Conservation (phyloP, 2,888 invertebrate genomes). For the Ormyrus thymus region DNA sequence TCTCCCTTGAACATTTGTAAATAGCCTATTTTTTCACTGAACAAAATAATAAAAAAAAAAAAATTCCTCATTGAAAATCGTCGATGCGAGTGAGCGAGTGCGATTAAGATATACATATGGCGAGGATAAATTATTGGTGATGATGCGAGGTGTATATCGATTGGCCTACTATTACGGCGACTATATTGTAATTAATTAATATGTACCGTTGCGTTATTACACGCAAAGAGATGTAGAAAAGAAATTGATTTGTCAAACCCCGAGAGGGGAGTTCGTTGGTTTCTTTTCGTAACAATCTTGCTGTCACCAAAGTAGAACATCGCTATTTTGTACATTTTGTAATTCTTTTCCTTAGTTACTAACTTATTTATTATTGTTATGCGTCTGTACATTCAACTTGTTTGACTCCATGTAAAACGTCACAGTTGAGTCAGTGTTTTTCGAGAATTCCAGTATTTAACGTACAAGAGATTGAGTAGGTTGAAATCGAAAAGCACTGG, state of each 20-base stretch:
- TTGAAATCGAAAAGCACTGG: constrained; percentile 34
- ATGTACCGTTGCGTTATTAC: neutral
- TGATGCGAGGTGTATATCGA: constrained; percentile 29
- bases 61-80: constrained; percentile 53
- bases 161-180: constrained; percentile 49
- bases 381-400: constrained; percentile 20
- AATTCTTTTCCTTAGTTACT: constrained; percentile 9
- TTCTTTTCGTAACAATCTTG: constrained; percentile 15
- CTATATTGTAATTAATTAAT: constrained; percentile 49
- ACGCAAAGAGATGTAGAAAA: constrained; percentile 10
- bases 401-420: constrained; percentile 17
- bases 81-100: constrained; percentile 40
- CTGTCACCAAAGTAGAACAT: constrained; percentile 29
- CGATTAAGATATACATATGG: constrained; percentile 12
- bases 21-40: constrained; percentile 74
- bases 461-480: neutral
- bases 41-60: constrained; percentile 39
- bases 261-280: neutral
- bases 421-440: constrained; percentile 38
- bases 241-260: constrained; percentile 17
- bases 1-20: constrained; percentile 68
- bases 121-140: constrained; percentile 18
- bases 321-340: constrained; percentile 18
- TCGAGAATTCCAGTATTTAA: neutral
- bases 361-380: constrained; percentile 25